Percentiles rank a stretch among this genome's conserved stretches.
phyloP scores from a whole-genome alignment of 2,113 vertebrate species.

The Phylloscopus trochiloides region DNA sequence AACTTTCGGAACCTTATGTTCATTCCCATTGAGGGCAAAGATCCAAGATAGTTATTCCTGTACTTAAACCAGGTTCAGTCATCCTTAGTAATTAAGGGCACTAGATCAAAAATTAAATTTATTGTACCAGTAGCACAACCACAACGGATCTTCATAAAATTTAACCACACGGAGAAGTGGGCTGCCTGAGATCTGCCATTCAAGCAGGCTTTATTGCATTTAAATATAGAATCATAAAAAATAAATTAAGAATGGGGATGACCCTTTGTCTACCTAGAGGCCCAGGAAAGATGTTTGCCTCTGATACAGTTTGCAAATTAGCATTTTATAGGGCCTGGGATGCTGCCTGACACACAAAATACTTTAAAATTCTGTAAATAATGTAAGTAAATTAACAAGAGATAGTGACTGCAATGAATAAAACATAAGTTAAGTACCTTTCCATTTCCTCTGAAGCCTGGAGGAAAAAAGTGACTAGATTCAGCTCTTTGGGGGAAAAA shows the following conservation, averaged over 20 bases:
- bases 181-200: constrained; percentile 36
- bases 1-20: constrained; percentile 5
- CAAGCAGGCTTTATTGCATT: constrained; percentile 31
- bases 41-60: constrained; percentile 14
- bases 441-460: constrained; percentile 11
- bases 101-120: constrained; percentile 49
- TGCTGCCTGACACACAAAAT: constrained; percentile 58
- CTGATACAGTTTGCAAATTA: constrained; percentile 55
- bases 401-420: constrained; percentile 61
- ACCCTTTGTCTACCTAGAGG: constrained; percentile 50
- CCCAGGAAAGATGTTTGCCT: constrained; percentile 53
- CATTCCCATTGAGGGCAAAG: not conserved
- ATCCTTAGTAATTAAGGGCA: constrained; percentile 28
- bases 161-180: not conserved
- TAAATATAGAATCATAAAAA: constrained; percentile 64
- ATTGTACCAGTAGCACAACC: constrained; percentile 7
- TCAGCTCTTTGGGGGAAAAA: not conserved
- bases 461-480: constrained; percentile 40
- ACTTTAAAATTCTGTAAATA: constrained; percentile 73
- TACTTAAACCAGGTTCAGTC: constrained; percentile 23
- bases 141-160: constrained; percentile 29
- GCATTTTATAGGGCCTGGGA: constrained; percentile 58
- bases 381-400: constrained; percentile 72
- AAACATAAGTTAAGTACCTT: constrained; percentile 65
- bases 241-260: constrained; percentile 53